phyloP scores from a whole-genome alignment of 2,113 vertebrate genomes.

The Pelecanoides urinatrix region DNA sequence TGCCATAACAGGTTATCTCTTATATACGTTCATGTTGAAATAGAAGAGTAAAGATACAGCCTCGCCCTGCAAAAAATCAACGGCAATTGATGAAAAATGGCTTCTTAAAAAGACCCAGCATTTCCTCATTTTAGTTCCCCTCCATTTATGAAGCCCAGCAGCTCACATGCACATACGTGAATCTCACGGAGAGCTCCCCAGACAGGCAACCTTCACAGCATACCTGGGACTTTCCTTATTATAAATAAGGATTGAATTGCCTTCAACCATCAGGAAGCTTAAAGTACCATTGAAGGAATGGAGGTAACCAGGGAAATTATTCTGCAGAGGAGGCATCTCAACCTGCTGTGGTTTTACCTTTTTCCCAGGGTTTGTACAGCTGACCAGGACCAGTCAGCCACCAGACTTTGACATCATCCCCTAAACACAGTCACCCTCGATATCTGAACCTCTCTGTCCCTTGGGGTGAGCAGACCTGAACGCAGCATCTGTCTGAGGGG shows the following conservation, averaged over 20 bases:
- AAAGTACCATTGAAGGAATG: background rate
- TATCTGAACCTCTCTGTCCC: background rate
- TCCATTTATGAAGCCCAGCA: background rate
- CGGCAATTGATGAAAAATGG: background rate
- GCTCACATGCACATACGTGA: rapidly evolving
- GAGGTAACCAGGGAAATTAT: background rate
- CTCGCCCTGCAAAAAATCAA: background rate
- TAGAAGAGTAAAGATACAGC: background rate
- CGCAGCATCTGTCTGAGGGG: background rate
- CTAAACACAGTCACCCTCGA: background rate
- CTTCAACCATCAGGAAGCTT: background rate
- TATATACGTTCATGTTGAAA: background rate
- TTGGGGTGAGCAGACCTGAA: background rate
- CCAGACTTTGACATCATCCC: background rate
- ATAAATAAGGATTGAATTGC: rapidly evolving
- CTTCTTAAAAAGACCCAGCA: rapidly evolving
- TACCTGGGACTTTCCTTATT: background rate
- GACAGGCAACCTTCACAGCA: background rate
- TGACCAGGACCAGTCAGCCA: background rate
- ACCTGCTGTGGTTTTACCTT: background rate
- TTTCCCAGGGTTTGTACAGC: background rate
- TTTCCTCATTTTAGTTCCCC: background rate
- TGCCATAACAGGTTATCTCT: background rate
- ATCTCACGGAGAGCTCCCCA: background rate
- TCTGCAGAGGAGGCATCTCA: background rate